Evolutionary conservation across 2,113 vertebrate genomes (phyloP).

Genomic region (Dasyornis broadbenti): DNA sequence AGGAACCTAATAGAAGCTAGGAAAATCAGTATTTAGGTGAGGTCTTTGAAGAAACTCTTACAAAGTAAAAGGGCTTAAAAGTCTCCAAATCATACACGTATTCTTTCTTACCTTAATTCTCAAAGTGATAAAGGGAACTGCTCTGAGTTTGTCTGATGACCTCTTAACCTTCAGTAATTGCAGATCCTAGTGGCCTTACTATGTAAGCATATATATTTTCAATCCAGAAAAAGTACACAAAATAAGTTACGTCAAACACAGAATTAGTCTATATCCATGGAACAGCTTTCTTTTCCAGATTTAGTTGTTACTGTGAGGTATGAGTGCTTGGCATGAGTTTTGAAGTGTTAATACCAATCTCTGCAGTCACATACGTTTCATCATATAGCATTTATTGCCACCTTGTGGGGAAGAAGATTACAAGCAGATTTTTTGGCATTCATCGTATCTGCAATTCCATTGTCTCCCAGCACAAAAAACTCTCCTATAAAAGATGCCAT

Average conservation of each 20-base stretch:
- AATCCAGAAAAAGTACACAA: background rate
- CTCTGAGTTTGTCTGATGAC: background rate
- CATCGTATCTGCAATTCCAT: background rate
- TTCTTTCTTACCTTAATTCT: background rate
- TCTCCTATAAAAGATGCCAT: background rate
- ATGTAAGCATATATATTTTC: background rate
- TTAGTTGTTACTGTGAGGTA: background rate
- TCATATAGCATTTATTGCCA: background rate
- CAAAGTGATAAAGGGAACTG: background rate
- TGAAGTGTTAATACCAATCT: background rate
- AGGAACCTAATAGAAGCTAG: background rate
- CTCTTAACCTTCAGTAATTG: background rate
- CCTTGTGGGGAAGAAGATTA: background rate
- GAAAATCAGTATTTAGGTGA: background rate
- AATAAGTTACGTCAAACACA: background rate
- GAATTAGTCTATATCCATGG: background rate
- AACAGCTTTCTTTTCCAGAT: background rate
- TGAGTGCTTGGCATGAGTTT: background rate
- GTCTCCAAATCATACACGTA: background rate
- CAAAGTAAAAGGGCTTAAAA: background rate
- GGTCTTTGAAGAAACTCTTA: background rate
- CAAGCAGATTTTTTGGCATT: background rate
- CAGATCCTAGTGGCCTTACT: background rate
- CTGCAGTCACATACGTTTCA: background rate
- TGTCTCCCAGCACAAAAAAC: background rate